Evolutionary conservation across 2,888 invertebrate species (phyloP).

Genomic region (Petrolisthes cinctipes): DNA sequence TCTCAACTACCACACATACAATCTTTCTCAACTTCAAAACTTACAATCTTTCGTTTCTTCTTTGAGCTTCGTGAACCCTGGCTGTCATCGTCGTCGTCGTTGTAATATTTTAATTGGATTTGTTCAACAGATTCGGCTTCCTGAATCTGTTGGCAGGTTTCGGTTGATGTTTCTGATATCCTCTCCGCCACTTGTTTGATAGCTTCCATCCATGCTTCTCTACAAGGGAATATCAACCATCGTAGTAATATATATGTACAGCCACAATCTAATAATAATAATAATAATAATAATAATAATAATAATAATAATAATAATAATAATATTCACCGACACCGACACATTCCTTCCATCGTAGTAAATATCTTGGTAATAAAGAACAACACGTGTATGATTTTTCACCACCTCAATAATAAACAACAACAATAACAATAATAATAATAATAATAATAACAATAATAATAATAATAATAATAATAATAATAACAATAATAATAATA

Average conservation of each 20-base stretch:
- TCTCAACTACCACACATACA: too few relatives aligned
- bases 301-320: too few relatives aligned
- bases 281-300: neutral
- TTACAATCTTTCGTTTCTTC: conserved; percentile 55
- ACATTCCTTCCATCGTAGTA: too few relatives aligned
- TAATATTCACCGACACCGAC: too few relatives aligned
- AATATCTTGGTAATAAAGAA: too few relatives aligned
- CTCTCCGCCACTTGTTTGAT: conserved; percentile 50
- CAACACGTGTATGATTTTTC: too few relatives aligned
- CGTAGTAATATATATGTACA: too few relatives aligned
- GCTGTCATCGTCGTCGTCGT: conserved; percentile 43
- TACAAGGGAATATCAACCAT: neutral
- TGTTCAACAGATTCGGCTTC: conserved; percentile 41
- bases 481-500: too few relatives aligned
- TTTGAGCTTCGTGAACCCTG: conserved; percentile 42
- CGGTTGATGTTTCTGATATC: conserved; percentile 40
- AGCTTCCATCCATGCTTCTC: conserved; percentile 58
- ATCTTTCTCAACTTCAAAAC: neutral
- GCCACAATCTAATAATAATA: neutral
- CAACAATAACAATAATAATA: too few relatives aligned
- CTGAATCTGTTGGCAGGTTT: conserved; percentile 36
- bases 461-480: too few relatives aligned
- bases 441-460: too few relatives aligned
- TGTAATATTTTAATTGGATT: conserved; percentile 36
- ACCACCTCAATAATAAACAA: too few relatives aligned